Base-by-base conservation (phyloP, 2,797 vertebrate species). In the Clarias fuscus region DNA sequence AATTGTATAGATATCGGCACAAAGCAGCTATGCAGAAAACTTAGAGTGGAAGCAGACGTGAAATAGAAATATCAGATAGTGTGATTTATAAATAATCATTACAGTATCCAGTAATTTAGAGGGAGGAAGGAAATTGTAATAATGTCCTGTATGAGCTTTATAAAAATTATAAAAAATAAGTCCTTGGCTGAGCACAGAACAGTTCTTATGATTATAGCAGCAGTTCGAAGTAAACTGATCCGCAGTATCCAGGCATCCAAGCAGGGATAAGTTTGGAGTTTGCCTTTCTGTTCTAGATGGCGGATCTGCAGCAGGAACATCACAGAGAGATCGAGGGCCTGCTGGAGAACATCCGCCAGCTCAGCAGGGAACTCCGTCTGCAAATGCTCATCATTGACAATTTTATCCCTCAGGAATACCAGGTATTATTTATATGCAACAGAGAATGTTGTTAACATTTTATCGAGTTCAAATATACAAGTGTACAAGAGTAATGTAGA, bases 371-470 rank as follows among this genome's bases (percentile, higher is more conserved):
- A 56, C 96, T 99, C 33, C 95, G 98, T 0, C 97, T 99, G 43
- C 97, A 99, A 93, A 99, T 99, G 97, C 97, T 99, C 40, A 98
- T 99, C 91, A 99, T 99, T 86, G 98, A 99, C 93, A 99, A 97
- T 91, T 99, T 99, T 90, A 99, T 99, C 92, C 98, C 98, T 89
- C 97, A 97, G 90, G 98, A 99, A 90, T 99, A 98, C 91, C 98
- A 99, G 97, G 88, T 88, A 30, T 18, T 64, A 67, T 82, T 33
- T 56, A 1, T 10, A 65, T 7, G 10, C 17, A 33, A 20, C 7
- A 17, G 14, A 17, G 14, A 0, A 62, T 65, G 22, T 18, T 27
- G 14, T 15, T 65, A 48, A 61, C 1, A 24, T 64, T 43, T 1
- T 40, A 56, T 8, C 4, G 33, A 22, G 17, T 20, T 78, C 13